phyloP scores from a whole-genome alignment of 2,113 vertebrate species.

The Callithrix jacchus region DNA sequence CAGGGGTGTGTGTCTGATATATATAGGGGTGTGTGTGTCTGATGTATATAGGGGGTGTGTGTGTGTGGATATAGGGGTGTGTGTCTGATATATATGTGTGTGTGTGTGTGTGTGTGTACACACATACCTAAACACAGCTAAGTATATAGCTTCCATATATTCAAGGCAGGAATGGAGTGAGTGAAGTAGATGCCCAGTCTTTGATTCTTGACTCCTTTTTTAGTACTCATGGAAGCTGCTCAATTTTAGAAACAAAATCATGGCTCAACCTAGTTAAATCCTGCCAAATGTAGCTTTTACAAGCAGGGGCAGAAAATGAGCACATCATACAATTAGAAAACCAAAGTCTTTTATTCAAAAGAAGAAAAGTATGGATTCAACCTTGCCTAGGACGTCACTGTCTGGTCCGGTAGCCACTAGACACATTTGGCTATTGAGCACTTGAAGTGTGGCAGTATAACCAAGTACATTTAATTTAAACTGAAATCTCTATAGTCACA shows the following conservation, averaged over 20 bases:
- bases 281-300: background rate
- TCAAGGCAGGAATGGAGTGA: background rate
- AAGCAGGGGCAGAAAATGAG: background rate
- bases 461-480: background rate
- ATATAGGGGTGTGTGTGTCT: too few relatives aligned
- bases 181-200: background rate
- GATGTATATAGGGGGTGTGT: too few relatives aligned
- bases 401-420: background rate
- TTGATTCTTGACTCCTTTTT: background rate
- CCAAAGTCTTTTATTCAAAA: background rate
- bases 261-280: background rate
- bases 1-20: too few relatives aligned
- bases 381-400: background rate
- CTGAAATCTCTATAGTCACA: background rate
- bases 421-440: background rate
- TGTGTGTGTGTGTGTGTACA: too few relatives aligned
- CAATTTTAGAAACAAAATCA: background rate
- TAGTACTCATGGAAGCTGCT: background rate
- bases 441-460: background rate
- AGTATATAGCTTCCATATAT: background rate
- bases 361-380: background rate
- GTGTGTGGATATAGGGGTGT: too few relatives aligned
- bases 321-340: background rate
- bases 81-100: too few relatives aligned
- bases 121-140: too few relatives aligned